Evolutionary conservation across 1,140 invertebrate species (phyloP).

Genomic region (Whitmania pigra): DNA sequence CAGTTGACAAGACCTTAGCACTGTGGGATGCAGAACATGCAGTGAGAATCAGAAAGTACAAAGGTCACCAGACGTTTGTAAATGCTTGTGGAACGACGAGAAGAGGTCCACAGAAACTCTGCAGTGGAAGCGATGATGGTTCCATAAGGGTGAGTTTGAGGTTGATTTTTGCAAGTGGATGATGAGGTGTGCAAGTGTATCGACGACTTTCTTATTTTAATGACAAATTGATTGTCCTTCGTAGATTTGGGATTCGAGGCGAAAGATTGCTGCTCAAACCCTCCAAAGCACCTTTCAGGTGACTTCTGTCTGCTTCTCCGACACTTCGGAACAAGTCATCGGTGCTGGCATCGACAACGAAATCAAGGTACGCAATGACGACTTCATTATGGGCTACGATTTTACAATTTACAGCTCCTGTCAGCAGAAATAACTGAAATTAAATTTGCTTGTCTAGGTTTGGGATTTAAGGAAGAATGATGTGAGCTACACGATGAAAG

Average conservation of each 20-base stretch:
- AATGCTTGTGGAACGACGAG: conserved; percentile 56
- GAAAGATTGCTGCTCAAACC: conserved; percentile 63
- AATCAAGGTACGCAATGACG: conserved; percentile 62
- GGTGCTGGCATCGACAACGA: conserved; percentile 93
- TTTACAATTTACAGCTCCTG: too few species aligned
- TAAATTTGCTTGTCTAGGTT: conserved; percentile 43
- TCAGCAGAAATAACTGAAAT: too few species aligned
- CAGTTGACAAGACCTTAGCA: conserved; percentile 85
- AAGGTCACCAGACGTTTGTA: conserved; percentile 75
- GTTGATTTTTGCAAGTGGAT: not conserved
- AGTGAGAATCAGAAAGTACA: conserved; percentile 74
- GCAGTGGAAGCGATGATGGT: conserved; percentile 87
- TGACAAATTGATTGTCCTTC: not conserved
- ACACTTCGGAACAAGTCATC: conserved; percentile 78
- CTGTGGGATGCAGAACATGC: conserved; percentile 87
- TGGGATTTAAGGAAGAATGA: conserved; percentile 91
- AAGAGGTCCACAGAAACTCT: conserved; percentile 72
- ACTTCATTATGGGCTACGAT: too few species aligned
- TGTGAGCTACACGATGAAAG: conserved; percentile 68
- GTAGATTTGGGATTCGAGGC: conserved; percentile 63
- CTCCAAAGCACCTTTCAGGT: conserved; percentile 72
- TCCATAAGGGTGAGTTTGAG: conserved; percentile 57
- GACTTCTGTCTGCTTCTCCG: conserved; percentile 83
- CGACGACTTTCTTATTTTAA: not conserved
- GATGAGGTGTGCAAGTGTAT: not conserved